These are phyloP conservation scores for Crocuta crocuta DNA, from an alignment of 2,113 vertebrate genomes.

Conservation along the genomic window DNA sequence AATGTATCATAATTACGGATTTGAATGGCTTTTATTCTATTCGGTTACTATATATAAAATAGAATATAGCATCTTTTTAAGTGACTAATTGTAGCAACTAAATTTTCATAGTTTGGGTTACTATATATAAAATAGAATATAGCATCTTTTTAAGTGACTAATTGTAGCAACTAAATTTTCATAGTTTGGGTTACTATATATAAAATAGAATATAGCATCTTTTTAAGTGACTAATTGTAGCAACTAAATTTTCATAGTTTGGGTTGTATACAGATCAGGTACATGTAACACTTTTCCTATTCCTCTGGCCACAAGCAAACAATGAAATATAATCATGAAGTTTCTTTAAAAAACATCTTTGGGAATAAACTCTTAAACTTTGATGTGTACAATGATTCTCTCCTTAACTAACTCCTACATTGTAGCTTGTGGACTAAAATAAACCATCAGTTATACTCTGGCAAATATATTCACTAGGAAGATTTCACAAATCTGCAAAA, in stretches of 20 bases:
- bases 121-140: neutral
- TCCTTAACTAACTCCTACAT: neutral
- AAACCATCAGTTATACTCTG: neutral
- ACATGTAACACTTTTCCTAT: neutral
- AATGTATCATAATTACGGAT: neutral
- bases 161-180: constrained; percentile 2
- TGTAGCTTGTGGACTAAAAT: constrained; percentile 5
- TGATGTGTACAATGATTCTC: neutral
- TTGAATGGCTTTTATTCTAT: constrained; percentile 1
- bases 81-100: neutral
- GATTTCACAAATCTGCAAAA: constrained; percentile 22
- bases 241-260: constrained; percentile 20
- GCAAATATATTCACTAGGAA: constrained; percentile 2
- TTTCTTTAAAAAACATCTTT: neutral
- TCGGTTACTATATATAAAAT: neutral
- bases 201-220: neutral
- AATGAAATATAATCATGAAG: constrained; percentile 8
- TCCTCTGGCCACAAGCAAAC: constrained; percentile 14
- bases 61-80: constrained; percentile 7
- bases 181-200: neutral
- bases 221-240: constrained; percentile 2
- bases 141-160: constrained; percentile 10
- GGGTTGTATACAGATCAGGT: neutral
- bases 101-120: constrained; percentile 12
- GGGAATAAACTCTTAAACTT: constrained; percentile 15